Evolutionary conservation across 2,113 vertebrate genomes (phyloP), one percentile per base, ranked within the genome.

Genomic region (Pyxicephalus adspersus): DNA sequence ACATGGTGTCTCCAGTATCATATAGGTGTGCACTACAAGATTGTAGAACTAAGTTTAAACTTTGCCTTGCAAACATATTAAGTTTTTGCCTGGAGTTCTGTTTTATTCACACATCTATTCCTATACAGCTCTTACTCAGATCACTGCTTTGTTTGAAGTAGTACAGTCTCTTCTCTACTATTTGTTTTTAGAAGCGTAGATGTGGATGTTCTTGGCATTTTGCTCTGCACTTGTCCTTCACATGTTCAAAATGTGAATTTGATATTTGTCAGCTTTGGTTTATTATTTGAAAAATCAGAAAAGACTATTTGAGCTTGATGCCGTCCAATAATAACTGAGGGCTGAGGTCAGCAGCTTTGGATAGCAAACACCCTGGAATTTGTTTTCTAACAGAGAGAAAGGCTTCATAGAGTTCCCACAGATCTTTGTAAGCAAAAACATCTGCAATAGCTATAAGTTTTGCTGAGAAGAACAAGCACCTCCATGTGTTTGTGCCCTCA

Each of bases 351-450:
- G 83, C 28, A 1, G 71, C 86, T 88, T 76, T 78, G 80, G 85
- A 88, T 83, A 67, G 84, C 7, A 0, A 51, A 77, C 85, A 8
- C 80, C 77, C 31, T 88, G 84, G 86, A 83, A 82, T 87, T 85
- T 83, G 50, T 83, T 87, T 83, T 83, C 22, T 25, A 80, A 84
- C 54, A 72, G 83, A 74, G 65, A 7, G 57, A 66, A 79, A 78
- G 9, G 23, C 72, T 71, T 73, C 87, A 38, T 26, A 58, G 84
- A 34, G 29, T 88, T 92, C 87, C 86, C 88, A 90, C 84, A 90
- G 86, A 87, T 71, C 68, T 84, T 86, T 84, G 83, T 90, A 90
- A 89, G 73, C 84, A 90, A 83, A 91, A 91, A 89, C 89, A 91
- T 87, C 86, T 91, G 90, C 85, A 80, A 54, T 58, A 79, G 83